A percentile compares a stretch with the other conserved stretches of the same genome.
phyloP scores from a whole-genome alignment of 2,113 vertebrate genomes.

The Thomomys bottae region DNA sequence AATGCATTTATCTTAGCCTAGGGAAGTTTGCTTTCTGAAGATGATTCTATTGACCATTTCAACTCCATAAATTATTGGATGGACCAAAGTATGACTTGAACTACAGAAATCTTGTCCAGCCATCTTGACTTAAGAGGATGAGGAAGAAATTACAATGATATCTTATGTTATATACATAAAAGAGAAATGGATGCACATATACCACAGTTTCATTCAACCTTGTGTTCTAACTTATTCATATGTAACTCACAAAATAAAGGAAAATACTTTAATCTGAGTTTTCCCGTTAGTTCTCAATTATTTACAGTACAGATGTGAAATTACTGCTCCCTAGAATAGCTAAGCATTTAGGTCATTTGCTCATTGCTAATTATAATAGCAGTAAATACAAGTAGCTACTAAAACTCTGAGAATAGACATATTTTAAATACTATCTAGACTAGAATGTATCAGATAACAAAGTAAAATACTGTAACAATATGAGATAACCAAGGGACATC shows the following conservation, averaged over 20 bases:
- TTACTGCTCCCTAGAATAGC: not conserved
- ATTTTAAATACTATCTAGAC: not conserved
- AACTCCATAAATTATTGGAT: not conserved
- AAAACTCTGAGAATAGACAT: not conserved
- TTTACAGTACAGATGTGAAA: not conserved
- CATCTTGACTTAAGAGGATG: not conserved
- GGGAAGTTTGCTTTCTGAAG: slow-evolving; percentile 50
- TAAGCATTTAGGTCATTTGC: not conserved
- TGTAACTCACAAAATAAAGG: slow-evolving; percentile 42
- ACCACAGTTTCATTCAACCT: not conserved
- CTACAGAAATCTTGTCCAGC: not conserved
- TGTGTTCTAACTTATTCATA: slow-evolving; percentile 9
- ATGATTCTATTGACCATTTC: slow-evolving; percentile 36
- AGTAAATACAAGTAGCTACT: not conserved
- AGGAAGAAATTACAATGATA: slow-evolving; percentile 23
- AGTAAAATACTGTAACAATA: too few species aligned
- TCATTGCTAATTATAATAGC: not conserved
- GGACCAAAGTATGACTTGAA: not conserved
- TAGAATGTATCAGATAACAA: too few species aligned
- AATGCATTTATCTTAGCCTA: slow-evolving; percentile 71
- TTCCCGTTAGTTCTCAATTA: not conserved
- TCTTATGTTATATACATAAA: not conserved
- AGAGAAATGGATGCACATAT: not conserved
- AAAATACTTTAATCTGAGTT: not conserved
- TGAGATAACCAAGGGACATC: too few species aligned